Evolutionary conservation across 1,140 invertebrate genomes (phyloP).

Genomic region (Zophobas atratus): DNA sequence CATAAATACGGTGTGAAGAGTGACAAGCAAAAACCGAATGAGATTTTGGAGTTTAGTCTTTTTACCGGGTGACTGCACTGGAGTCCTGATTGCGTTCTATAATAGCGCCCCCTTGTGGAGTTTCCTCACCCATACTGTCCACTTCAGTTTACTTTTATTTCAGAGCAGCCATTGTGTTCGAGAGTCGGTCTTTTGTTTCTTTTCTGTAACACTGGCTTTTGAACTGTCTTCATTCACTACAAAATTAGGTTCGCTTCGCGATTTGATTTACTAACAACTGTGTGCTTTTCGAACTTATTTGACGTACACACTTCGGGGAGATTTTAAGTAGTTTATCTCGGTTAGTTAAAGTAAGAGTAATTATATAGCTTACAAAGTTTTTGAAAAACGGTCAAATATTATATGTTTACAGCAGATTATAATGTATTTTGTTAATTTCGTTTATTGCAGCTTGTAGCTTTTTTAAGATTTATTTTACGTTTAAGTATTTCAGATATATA

Average conservation of each 20-base stretch:
- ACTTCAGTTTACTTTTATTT: conserved; percentile 49
- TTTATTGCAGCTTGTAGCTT: no score
- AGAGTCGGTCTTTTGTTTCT: conserved; percentile 30
- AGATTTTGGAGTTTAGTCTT: conserved; percentile 46
- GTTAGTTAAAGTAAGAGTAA: no score
- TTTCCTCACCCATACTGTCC: conserved; percentile 41
- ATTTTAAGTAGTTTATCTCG: no score
- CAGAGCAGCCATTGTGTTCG: conserved; percentile 40
- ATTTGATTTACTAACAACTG: conserved; percentile 26
- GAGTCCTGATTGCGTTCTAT: conserved; percentile 46
- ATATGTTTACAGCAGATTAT: no score
- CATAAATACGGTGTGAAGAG: conserved; percentile 48
- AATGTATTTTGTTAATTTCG: no score
- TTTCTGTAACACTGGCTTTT: conserved; percentile 44
- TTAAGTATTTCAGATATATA: no score
- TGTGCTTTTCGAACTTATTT: background rate
- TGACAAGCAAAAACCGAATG: conserved; percentile 49
- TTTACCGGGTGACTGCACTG: conserved; percentile 40
- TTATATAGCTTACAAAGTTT: no score
- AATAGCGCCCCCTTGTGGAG: conserved; percentile 35
- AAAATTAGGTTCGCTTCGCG: conserved; percentile 23
- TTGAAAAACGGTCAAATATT: no score
- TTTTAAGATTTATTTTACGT: no score
- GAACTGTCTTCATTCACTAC: conserved; percentile 14
- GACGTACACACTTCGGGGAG: no score